Evolutionary conservation across 2,888 invertebrate species (phyloP).

Genomic region (Boloria selene): DNA sequence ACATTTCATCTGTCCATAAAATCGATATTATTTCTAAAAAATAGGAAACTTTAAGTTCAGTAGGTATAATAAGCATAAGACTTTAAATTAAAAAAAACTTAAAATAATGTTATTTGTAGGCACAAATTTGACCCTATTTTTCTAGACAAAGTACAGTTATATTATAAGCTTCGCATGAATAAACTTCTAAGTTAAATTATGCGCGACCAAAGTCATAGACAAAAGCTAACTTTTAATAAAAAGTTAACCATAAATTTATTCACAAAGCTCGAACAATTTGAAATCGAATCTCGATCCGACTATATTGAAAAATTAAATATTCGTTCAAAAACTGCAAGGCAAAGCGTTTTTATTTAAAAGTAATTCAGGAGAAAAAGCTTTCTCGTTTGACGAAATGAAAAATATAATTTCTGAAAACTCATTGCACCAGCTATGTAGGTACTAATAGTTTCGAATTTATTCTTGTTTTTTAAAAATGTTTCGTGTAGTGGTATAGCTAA

Average conservation of each 20-base stretch:
- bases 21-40: too few relatives aligned
- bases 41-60: too few relatives aligned
- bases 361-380: conserved; percentile 26
- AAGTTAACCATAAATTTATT: conserved; percentile 17
- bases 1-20: too few relatives aligned
- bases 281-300: conserved; percentile 22
- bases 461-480: neutral
- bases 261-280: conserved; percentile 14
- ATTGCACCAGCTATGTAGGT: conserved; percentile 12
- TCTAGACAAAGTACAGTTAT: neutral
- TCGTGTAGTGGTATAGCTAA: neutral
- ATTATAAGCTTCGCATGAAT: conserved; percentile 2
- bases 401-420: conserved; percentile 21
- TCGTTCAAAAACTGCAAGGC: conserved; percentile 27
- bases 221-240: conserved; percentile 12
- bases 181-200: conserved; percentile 18
- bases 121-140: neutral
- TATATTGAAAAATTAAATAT: conserved; percentile 30
- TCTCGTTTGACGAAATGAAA: conserved; percentile 22
- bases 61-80: too few relatives aligned
- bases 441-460: conserved; percentile 1
- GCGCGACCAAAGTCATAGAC: conserved; percentile 3
- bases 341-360: conserved; percentile 25
- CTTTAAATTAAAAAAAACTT: too few relatives aligned
- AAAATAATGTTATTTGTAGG: too few relatives aligned